Evolutionary conservation across 2,797 vertebrate species (phyloP), one percentile per base, ranked within the genome.

Genomic region (Acipenser ruthenus): DNA sequence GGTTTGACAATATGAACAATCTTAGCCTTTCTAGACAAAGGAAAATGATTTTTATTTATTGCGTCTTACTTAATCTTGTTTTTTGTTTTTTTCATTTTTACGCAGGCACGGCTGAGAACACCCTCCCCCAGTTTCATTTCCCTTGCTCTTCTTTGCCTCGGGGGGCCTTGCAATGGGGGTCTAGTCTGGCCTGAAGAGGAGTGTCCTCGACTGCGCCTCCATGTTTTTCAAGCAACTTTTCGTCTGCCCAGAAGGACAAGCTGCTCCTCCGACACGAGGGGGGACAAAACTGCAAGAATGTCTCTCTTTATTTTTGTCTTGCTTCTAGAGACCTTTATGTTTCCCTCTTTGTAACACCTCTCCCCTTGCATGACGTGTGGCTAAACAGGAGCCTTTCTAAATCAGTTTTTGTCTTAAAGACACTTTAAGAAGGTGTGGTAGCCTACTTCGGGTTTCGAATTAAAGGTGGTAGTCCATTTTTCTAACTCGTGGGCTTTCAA

Each of bases 61-160:
- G 55, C 10, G 55, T 6, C 2, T n/a, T 11, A 13, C 12, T 13
- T 58, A 4, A 13, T 11, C 4, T 55, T 55, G 37, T 50, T 52
- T 13, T 75, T 66, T 1, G 15, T 18, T 53, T 83, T 69, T 15
- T 48, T 62, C 10, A 59, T 60, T 18, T 23, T 83, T 67, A 81
- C 80, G 63, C 85, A 92, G 90, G 86, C 86, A 86, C 76, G 82
- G 83, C 83, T 86, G 86, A 73, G 82, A 87, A 84, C 83, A 78
- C 87, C 87, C 84, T 86, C 88, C 89, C 89, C 88, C 84, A 84
- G 89, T 87, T 89, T 86, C 84, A 88, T 88, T 90, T 88, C 87
- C 87, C 85, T 85, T 83, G 90, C 89, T 92, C 90, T 91, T 91
- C 90, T 89, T 91, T 89, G 82, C 84, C 88, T 87, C 85, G 79